Base-by-base conservation (phyloP, 30 jellyfish, hydroid and myxozoan genomes). In the Clytia hemisphaerica region DNA sequence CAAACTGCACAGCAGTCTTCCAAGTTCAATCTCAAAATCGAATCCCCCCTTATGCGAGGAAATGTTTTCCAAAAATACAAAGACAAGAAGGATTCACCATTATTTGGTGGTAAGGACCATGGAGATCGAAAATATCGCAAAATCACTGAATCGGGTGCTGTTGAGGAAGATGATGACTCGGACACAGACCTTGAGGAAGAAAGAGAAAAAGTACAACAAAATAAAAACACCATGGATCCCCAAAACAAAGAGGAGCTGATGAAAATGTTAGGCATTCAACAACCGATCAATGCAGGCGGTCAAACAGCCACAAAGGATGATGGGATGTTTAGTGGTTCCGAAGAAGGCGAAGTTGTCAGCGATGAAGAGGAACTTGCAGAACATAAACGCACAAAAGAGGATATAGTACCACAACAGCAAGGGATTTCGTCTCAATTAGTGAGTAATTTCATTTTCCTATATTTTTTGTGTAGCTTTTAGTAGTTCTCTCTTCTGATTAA, bases 31-130 rank as follows among this genome's bases (percentile, higher is more conserved):
- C 58, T 69, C 36, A 69, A 69, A 18, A 47, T 69, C 36, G 71
- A 69, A 22, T 69, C 81, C 28, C 81, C 81, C 7, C 49, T 69
- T 21, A 19, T 69, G 21, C 46, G 49, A 69, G 81, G 81, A 3
- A 69, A 69, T 30, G 78, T 69, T 22, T 69, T 69, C 42, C 81
- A 69, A 24, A 69, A 69, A 45, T 69, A 69, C 75, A 69, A 69
- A 45, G 70, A 37, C 16, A 40, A 44, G 26, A 37, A 26, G 4
- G 78, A 65, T 7, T 69, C 78, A 26, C 75, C 76, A 4, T 16
- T 67, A 18, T 67, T 69, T 49, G 71, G 71, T 12, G 26, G 54
- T n/a, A 69, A 69, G 29, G 81, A 69, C 9, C 81, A 69, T 32
- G 60, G 77, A 6, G 81, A 69, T 45, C 78, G 81, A 44, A 69